Conservation (phyloP, 1,140 invertebrate genomes). For the Drosophila ercepeae region DNA sequence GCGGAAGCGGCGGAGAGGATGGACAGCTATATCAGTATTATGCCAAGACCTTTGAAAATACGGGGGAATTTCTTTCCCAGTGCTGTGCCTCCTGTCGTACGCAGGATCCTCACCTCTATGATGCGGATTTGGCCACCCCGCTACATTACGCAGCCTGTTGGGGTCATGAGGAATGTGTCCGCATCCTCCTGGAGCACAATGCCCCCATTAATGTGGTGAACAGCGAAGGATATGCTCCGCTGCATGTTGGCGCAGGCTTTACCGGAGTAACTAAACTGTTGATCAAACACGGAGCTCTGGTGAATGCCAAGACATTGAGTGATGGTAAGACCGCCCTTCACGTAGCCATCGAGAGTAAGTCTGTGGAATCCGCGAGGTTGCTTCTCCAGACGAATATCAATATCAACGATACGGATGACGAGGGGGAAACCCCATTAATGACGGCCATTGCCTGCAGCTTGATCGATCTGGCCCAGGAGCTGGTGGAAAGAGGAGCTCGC, state of each 20-base stretch:
- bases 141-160: slow-evolving; percentile 87
- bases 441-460: slow-evolving; percentile 84
- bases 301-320: slow-evolving; percentile 73
- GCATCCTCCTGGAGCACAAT: slow-evolving; percentile 92
- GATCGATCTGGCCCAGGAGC: slow-evolving; percentile 83
- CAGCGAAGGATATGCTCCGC: slow-evolving; percentile 95
- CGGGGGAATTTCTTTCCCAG: slow-evolving; percentile 83
- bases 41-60: slow-evolving; percentile 85
- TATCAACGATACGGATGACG: slow-evolving; percentile 85
- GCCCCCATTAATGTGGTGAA: slow-evolving; percentile 92
- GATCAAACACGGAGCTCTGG: slow-evolving; percentile 70
- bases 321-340: slow-evolving; percentile 76
- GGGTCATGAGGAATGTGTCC: slow-evolving; percentile 85
- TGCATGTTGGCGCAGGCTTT: slow-evolving; percentile 94
- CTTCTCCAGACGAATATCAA: slow-evolving; percentile 86
- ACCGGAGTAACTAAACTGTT: slow-evolving; percentile 58
- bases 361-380: slow-evolving; percentile 84
- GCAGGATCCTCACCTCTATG: slow-evolving; percentile 85
- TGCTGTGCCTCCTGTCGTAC: slow-evolving; percentile 56
- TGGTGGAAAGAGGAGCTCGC: slow-evolving; percentile 85
- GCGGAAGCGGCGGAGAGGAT: slow-evolving; percentile 32
- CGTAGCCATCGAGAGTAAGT: slow-evolving; percentile 73
- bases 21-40: slow-evolving; percentile 84
- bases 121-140: slow-evolving; percentile 85
- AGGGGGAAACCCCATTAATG: slow-evolving; percentile 86